These are phyloP conservation scores for Trissolcus basalis DNA, from an alignment of 1,140 invertebrate genomes.

Conservation along the genomic window DNA sequence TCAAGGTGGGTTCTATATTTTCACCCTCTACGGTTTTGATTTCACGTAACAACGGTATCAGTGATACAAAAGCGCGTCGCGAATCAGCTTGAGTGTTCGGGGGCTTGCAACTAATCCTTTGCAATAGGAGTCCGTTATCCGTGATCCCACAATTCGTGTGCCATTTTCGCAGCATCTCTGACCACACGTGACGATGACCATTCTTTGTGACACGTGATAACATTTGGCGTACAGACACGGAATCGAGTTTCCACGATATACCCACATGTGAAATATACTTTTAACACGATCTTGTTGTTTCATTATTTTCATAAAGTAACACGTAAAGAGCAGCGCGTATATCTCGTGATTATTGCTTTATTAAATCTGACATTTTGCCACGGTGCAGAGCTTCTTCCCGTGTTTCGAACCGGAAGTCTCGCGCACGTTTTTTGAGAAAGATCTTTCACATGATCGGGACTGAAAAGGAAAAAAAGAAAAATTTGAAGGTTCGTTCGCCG, in stretches of 20 bases:
- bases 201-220: constrained; percentile 55
- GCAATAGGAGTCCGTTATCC: constrained; percentile 36
- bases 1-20: constrained; percentile 25
- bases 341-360: too few species aligned
- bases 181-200: constrained; percentile 44
- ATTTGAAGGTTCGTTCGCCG: too few species aligned
- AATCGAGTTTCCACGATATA: constrained; percentile 14
- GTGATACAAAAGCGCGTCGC: constrained; percentile 32
- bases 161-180: constrained; percentile 39
- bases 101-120: constrained; percentile 41
- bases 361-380: too few species aligned
- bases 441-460: too few species aligned
- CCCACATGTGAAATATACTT: too few species aligned
- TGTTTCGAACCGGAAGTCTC: too few species aligned
- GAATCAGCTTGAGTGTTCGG: constrained; percentile 22
- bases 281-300: too few species aligned
- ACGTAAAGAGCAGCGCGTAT: too few species aligned
- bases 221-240: constrained; percentile 35
- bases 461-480: too few species aligned
- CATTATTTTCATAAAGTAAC: too few species aligned
- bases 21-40: constrained; percentile 55
- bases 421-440: too few species aligned
- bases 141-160: constrained; percentile 32
- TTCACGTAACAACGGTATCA: constrained; percentile 56
- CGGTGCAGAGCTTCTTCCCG: too few species aligned